These are phyloP conservation scores for Oceanites oceanicus DNA, from an alignment of 2,113 vertebrate species.

Conservation along the genomic window DNA sequence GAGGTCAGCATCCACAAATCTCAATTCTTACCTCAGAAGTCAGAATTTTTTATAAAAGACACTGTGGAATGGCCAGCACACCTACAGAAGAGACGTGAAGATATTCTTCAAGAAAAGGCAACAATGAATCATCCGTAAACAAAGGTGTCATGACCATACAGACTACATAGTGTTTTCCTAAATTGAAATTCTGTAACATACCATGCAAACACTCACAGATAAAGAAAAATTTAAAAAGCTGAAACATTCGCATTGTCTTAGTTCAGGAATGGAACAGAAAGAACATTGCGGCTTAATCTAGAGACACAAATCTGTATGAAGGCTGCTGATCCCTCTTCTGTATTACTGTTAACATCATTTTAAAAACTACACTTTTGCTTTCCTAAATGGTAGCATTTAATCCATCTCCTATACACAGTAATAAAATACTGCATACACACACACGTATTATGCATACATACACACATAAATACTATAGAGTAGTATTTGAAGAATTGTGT, in stretches of 20 bases:
- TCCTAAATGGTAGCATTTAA: background rate
- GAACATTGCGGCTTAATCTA: background rate
- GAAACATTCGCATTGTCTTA: background rate
- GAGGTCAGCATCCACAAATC: background rate
- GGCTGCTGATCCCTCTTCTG: background rate
- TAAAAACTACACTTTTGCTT: background rate
- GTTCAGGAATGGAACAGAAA: background rate
- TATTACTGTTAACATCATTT: background rate
- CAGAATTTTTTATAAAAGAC: background rate
- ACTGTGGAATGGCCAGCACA: background rate
- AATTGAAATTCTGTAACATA: background rate
- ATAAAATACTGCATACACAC: background rate
- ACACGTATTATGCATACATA: background rate
- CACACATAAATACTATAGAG: background rate
- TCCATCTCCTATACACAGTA: background rate
- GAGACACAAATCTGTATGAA: background rate
- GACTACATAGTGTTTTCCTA: background rate
- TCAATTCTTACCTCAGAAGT: background rate
- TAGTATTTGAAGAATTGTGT: background rate
- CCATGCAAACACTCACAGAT: background rate
- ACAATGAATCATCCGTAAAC: background rate
- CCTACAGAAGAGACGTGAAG: background rate
- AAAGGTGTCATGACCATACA: background rate
- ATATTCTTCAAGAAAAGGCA: background rate
- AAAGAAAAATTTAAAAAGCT: background rate